Base-by-base conservation (phyloP, 2,113 vertebrate species). In the Bufo gargarizans region DNA sequence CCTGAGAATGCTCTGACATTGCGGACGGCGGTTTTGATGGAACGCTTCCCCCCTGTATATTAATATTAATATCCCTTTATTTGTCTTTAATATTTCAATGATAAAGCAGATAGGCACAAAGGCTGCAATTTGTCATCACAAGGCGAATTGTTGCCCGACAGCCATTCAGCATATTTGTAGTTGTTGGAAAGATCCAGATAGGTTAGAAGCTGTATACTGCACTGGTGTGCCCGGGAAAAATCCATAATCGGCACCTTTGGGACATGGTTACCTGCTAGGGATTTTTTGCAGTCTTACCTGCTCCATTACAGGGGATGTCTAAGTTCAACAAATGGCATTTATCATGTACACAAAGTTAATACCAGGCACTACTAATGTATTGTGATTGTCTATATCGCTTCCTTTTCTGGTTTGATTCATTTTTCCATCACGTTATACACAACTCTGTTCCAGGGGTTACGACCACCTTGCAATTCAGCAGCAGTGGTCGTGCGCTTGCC, bases 21-120 rank as follows among this genome's bases (percentile, higher is more conserved):
- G 49, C 56, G 77, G 71, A 53, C 56, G 4, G 71, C 61, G 16
- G 14, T 14, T 33, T 20, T 88, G 63, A 83, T 84, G 13, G 20
- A 76, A 59, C 4, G 56, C 86, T 74, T 76, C 79, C 74, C 53
- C 63, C 17, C 20, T 0, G 19, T 63, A 47, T 76, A 74, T 82
- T 88, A 82, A 88, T 88, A 59, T 78, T 77, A 78, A 86, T 86
- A 78, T 59, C 61, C 17, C 85, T 86, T 86, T 86, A 86, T 86
- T 86, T 86, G 58, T 20, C 84, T 86, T 78, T 77, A 86, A 85
- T 59, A 85, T 85, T 76, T 85, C 49, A 76, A 85, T 85, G 84
- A 74, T 74, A 85, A 85, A 76, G 84, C 82, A 55, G 82, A 84
- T 55, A 19, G 20, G n/a, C 82, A 84, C 63, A 85, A 85, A 59